Base-by-base conservation (phyloP, 1,140 invertebrate species). In the Homalodisca vitripennis region DNA sequence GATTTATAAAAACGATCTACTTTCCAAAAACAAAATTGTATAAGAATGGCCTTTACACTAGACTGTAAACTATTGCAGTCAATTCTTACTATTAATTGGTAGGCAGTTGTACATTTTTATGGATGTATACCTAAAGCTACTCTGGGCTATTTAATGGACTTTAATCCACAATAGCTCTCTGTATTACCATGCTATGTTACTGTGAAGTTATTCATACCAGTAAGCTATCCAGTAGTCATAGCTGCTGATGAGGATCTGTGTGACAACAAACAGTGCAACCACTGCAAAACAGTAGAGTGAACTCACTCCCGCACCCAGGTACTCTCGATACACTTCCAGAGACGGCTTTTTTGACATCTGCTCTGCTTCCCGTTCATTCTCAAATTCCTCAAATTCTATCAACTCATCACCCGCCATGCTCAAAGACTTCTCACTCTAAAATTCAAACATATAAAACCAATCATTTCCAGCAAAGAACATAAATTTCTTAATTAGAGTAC, bases 201-300 rank as follows among this genome's bases (percentile, higher is more conserved):
- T n/a, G n/a, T n/a, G n/a, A n/a, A n/a, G n/a, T n/a, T n/a, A n/a
- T n/a, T n/a, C 34, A 64, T 60, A 71, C 83, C 83, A 84, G 72
- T 80, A 80, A 1, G 82, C 82, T 20, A 84, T 80, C 82, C 82
- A 84, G 53, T 82, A 83, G 70, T 84, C 83, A 51, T 79, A 80
- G 2, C 81, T 74, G 6, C 80, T 83, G 1, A 81, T 80, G 0
- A 81, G 80, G 0, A 82, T 71, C 73, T 84, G 83, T 1, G 68
- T 60, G 14, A 70, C 17, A 1, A 66, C 17, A 24, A 66, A 66
- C 34, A 46, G 55, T 27, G 27, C 2, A 14, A 26, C 55, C 27
- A 60, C 55, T 27, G 13, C 27, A n/a, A 13, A 26, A n/a, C 55
- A 60, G 26, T 60, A 60, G 3, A 6, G 10, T 14, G 55, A 6